Base-by-base conservation (phyloP, 2,113 vertebrate genomes). In the Aegithalos caudatus region DNA sequence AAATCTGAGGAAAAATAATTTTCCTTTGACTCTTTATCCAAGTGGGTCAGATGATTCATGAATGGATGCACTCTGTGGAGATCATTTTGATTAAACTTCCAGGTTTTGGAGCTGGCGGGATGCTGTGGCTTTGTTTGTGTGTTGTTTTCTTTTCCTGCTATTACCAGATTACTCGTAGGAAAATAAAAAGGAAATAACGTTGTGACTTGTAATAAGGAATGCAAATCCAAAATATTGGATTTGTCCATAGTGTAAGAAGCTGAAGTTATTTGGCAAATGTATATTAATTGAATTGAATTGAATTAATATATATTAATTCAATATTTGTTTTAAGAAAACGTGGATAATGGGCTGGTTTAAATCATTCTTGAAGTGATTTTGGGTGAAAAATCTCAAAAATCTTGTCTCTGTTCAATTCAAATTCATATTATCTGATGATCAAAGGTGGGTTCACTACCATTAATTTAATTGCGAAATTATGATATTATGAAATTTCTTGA, bases 61-160 rank as follows among this genome's bases (percentile, higher is more conserved):
- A 70, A 51, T 35, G 9, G 29, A 14, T 66, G 17, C 21, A 38
- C 44, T 81, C n/a, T 85, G 2, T 31, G 29, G 38, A 77, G 16
- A 44, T 12, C 6, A 12, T 67, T 86, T 24, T 84, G 6, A 15
- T 38, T 47, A 28, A 47, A 73, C 29, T 57, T 22, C 9, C 5
- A 11, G 4, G 15, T 27, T 51, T 22, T 2, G 11, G 38, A 3
- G 2, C 3, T 1, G 22, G 2, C 7, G 7, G 6, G 18, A 40
- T 33, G 4, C 6, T 69, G n/a, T 47, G 29, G 21, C 4, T 81
- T 38, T 48, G 8, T 47, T 38, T 74, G 14, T 45, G 22, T 33
- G 11, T 47, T 61, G 4, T 65, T 45, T 56, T 74, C 10, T 72
- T 29, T n/a, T 35, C 10, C 24, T 58, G 35, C 20, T 51, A 37